Conservation (phyloP, 2,888 invertebrate genomes). For the Rapana venosa region DNA sequence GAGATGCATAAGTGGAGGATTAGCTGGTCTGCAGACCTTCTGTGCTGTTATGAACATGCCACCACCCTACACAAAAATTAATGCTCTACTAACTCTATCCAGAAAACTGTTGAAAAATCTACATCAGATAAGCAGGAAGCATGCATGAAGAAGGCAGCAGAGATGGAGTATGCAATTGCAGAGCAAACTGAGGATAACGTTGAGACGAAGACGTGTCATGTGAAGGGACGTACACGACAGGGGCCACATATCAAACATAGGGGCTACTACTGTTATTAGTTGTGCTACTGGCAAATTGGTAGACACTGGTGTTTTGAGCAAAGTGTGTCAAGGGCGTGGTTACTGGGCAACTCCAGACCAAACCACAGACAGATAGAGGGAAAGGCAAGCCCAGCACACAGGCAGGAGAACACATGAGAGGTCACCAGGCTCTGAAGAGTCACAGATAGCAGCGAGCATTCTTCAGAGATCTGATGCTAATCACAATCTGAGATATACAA, state of each 20-base stretch:
- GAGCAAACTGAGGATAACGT: not conserved
- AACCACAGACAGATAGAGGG: not conserved
- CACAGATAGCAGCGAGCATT: not conserved
- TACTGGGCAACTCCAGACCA: not conserved
- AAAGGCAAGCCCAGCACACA: not conserved
- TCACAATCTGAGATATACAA: not conserved
- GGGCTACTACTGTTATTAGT: not conserved
- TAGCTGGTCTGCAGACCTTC: too few species aligned
- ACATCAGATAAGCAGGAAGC: too few species aligned
- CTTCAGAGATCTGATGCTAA: not conserved
- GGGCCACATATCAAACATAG: not conserved
- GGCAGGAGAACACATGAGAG: not conserved
- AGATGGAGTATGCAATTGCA: not conserved
- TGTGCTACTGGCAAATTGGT: not conserved
- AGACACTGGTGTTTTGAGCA: not conserved
- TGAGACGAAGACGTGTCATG: too few species aligned
- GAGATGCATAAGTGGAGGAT: too few species aligned
- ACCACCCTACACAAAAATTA: too few species aligned
- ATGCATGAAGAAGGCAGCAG: too few species aligned
- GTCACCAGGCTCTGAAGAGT: conserved; percentile 20
- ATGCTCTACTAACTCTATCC: too few species aligned
- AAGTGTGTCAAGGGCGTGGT: not conserved
- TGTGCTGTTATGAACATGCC: too few species aligned
- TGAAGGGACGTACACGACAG: not conserved
- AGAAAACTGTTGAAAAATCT: too few species aligned